These are phyloP conservation scores for Chloroclystis v-ata DNA, from an alignment of 2,888 invertebrate genomes.

Conservation along the genomic window DNA sequence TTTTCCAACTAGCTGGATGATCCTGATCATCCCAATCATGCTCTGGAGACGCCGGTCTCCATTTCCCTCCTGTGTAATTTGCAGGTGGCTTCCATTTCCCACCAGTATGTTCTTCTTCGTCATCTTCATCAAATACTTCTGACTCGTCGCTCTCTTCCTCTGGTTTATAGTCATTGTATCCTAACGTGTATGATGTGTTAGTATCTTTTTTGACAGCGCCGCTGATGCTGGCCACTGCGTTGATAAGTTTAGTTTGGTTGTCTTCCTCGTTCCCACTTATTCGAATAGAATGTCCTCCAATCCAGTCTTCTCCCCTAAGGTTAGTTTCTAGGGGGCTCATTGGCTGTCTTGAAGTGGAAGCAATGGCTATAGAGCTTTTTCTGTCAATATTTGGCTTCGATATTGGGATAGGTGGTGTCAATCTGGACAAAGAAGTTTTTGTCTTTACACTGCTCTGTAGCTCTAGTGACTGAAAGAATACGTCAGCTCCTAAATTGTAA, in stretches of 20 bases:
- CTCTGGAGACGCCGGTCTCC: conserved; percentile 68
- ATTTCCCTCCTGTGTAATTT: conserved; percentile 70
- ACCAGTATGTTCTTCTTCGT: conserved; percentile 77
- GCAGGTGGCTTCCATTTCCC: conserved; percentile 86
- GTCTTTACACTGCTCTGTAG: conserved; percentile 85
- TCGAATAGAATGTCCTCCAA: conserved; percentile 77
- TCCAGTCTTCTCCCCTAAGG: conserved; percentile 79
- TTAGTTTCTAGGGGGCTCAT: conserved; percentile 66
- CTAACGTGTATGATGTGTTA: conserved; percentile 56
- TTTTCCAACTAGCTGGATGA: conserved; percentile 82
- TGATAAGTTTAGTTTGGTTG: conserved; percentile 80
- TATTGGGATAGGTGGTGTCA: conserved; percentile 64
- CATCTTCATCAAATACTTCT: conserved; percentile 79
- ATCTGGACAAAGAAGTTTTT: conserved; percentile 71
- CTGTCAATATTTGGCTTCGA: conserved; percentile 51
- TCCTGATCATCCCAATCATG: conserved; percentile 78
- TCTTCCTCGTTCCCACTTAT: conserved; percentile 77
- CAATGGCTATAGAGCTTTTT: conserved; percentile 46
- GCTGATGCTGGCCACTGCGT: conserved; percentile 81
- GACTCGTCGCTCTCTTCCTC: conserved; percentile 75
- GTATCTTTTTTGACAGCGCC: conserved; percentile 75
- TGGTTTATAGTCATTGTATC: conserved; percentile 59
- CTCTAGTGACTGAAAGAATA: conserved; percentile 91
- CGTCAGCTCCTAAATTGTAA: conserved; percentile 86
- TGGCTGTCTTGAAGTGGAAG: conserved; percentile 57